These are phyloP conservation scores for Brenthis hecate DNA, from an alignment of 2,888 invertebrate species.

Conservation along the genomic window DNA sequence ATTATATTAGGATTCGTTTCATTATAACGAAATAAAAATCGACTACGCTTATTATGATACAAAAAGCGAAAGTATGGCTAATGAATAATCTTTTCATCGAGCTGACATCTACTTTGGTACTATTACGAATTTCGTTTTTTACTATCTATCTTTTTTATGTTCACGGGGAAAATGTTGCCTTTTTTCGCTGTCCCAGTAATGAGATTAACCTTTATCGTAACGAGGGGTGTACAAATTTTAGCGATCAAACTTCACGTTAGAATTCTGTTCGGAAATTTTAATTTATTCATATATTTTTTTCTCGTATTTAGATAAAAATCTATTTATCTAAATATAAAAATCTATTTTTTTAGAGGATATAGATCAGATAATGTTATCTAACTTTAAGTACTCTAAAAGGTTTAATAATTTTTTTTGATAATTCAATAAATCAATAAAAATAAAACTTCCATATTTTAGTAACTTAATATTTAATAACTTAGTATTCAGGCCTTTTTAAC, in stretches of 20 bases:
- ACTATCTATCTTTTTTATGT: conserved; percentile 42
- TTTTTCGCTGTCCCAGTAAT: conserved; percentile 37
- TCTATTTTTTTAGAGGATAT: background rate
- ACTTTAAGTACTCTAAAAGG: too few species aligned
- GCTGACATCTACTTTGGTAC: conserved; percentile 56
- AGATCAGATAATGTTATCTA: too few species aligned
- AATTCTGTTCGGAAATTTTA: conserved; percentile 9
- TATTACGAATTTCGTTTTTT: conserved; percentile 58
- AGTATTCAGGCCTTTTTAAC: too few species aligned
- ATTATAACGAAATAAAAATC: too few species aligned
- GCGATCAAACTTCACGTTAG: conserved; percentile 34
- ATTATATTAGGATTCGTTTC: too few species aligned
- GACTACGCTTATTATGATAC: too few species aligned
- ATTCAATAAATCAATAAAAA: background rate
- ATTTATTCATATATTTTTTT: background rate
- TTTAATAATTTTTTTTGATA: background rate
- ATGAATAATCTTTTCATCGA: conserved; percentile 14
- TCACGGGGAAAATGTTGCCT: conserved; percentile 41
- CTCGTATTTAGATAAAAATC: background rate
- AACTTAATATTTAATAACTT: too few species aligned
- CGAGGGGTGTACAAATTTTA: conserved; percentile 40
- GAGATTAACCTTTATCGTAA: conserved; percentile 42
- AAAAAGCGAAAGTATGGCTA: background rate
- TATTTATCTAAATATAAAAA: too few species aligned
- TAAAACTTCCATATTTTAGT: too few species aligned